Evolutionary conservation across 2,797 vertebrate species (phyloP), one percentile per base, ranked within the genome.

Genomic region (Crenuchus spilurus): DNA sequence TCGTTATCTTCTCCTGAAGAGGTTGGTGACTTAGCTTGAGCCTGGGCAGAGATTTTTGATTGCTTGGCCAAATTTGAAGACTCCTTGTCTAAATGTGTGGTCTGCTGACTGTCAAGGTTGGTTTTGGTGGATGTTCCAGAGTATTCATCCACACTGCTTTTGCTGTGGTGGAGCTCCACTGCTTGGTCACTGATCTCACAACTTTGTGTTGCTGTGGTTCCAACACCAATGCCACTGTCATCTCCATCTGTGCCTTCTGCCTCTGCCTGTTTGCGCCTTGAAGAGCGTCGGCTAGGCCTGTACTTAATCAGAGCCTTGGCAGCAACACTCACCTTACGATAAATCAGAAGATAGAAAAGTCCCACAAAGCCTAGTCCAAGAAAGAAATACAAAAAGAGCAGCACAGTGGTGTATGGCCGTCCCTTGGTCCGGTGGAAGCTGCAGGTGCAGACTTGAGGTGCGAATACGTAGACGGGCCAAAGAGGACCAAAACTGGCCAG

Each of bases 381-480:
- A 33, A 95, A 90, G 74, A 96, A 96, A 84, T 94, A 95, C 80
- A 94, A 58, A 58, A 91, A 93, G 55, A 96, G 86, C 72, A 97
- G 83, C 74, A 96, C 87, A 33, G 95, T 96, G 86, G 86, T 90
- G 80, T 95, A 96, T 4, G 94, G 95, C 1, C 92, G 90, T 3
- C 95, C 93, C 41, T 26, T 72, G 11, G 89, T 87, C 1, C 94
- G 93, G 75, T 97, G 90, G 83, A 97, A 96, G 82, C 95, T 96
- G 85, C 95, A 97, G 5, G 95, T 96, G 82, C 96, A 97, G 42
- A 97, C 96, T 31, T 94, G 86, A 0, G 93, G 93, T 31, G 94
- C 92, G 11, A 96, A 92, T 20, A 90, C 85, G 0, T 89, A 97
- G 24, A 93, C 84, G 0, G 79, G 7, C 95, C 95, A 96, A 13